Percentiles rank a stretch among this genome's conserved stretches.
Evolutionary conservation across 2,113 vertebrate genomes (phyloP).

Genomic region (Brachypodius melanocephalos): DNA sequence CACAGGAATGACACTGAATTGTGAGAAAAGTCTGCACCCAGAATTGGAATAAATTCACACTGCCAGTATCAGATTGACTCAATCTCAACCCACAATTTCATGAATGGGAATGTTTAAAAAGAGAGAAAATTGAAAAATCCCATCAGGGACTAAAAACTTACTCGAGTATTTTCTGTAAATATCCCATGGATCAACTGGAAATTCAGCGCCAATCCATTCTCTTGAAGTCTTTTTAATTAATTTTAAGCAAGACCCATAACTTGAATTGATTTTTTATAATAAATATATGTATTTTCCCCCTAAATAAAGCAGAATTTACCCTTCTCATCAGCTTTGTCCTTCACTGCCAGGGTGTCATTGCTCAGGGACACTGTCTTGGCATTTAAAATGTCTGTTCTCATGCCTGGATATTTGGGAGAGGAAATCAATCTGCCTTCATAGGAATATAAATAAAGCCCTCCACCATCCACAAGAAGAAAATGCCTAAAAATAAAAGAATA

Average conservation of each 20-base stretch:
- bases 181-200: not conserved
- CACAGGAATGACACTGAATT: not conserved
- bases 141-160: not conserved
- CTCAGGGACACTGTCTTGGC: slow-evolving; percentile 87
- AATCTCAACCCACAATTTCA: not conserved
- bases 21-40: not conserved
- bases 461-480: slow-evolving; percentile 92
- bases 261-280: not conserved
- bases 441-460: slow-evolving; percentile 89
- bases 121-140: not conserved
- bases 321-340: slow-evolving; percentile 90
- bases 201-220: not conserved
- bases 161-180: not conserved
- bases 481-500: slow-evolving; percentile 68
- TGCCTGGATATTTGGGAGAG: slow-evolving; percentile 87
- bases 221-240: not conserved
- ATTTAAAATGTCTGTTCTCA: slow-evolving; percentile 90
- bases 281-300: fast-evolving
- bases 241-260: not conserved
- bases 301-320: slow-evolving; percentile 64
- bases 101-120: not conserved
- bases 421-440: slow-evolving; percentile 93
- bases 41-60: not conserved
- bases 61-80: not conserved
- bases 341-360: slow-evolving; percentile 88